These are phyloP conservation scores for Pygathrix nemaeus DNA, from an alignment of 2,113 vertebrate genomes.

Conservation along the genomic window DNA sequence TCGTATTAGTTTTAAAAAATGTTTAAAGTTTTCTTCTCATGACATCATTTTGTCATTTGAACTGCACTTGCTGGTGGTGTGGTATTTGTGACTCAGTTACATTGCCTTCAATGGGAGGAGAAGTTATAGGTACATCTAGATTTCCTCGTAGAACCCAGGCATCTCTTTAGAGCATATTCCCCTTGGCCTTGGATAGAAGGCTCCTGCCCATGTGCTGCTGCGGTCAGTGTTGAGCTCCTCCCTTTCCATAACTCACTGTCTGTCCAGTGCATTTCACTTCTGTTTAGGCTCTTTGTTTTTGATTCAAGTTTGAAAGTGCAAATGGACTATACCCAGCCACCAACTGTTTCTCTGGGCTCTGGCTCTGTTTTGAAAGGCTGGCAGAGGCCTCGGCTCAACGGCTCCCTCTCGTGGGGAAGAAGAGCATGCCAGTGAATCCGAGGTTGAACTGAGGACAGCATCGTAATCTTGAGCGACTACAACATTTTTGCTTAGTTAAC, in stretches of 20 bases:
- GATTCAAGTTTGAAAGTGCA: neutral
- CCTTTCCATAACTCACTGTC: neutral
- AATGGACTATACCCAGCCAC: too few relatives aligned
- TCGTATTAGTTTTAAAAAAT: accelerated
- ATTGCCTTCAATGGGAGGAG: neutral
- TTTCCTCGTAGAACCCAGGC: neutral
- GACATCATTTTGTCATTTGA: accelerated
- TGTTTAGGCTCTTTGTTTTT: neutral
- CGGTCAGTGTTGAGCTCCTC: neutral
- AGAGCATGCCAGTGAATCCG: neutral
- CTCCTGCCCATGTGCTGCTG: neutral
- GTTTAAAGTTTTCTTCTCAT: neutral
- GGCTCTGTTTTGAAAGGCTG: neutral
- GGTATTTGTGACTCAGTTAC: neutral
- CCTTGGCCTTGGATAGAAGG: neutral
- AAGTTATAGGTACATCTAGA: too few relatives aligned
- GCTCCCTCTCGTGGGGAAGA: constrained; percentile 74
- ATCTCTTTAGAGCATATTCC: neutral
- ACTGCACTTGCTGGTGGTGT: accelerated
- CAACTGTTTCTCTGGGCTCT: neutral
- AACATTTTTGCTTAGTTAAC: neutral
- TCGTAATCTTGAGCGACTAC: neutral
- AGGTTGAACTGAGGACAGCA: neutral
- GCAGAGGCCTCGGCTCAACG: constrained; percentile 58
- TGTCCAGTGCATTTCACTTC: neutral